Percentiles rank a stretch among this genome's conserved stretches.
Conservation (phyloP, 2,113 vertebrate species). For the Ophiodon elongatus region DNA sequence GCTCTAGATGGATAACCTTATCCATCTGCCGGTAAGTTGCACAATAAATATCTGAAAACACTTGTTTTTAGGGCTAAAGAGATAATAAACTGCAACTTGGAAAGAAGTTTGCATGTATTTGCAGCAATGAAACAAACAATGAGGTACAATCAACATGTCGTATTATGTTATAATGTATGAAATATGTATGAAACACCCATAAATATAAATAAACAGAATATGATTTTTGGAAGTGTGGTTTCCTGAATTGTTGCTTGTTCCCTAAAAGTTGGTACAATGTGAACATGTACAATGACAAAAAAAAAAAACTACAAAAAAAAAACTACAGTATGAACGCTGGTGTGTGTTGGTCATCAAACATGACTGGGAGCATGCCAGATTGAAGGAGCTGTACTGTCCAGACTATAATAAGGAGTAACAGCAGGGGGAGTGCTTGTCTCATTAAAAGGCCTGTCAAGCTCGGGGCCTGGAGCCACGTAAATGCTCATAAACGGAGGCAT, state of each 20-base stretch:
- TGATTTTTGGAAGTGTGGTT: neutral
- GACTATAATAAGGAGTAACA: slow-evolving; percentile 31
- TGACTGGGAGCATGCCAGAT: neutral
- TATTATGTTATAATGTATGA: neutral
- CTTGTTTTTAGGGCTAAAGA: neutral
- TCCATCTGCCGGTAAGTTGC: neutral
- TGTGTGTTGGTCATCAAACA: neutral
- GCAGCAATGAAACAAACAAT: neutral
- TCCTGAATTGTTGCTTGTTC: neutral
- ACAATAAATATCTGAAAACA: neutral
- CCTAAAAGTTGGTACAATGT: neutral
- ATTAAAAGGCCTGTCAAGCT: slow-evolving; percentile 20
- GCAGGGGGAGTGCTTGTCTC: slow-evolving; percentile 72
- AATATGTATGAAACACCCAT: neutral
- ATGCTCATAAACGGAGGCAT: slow-evolving; percentile 51
- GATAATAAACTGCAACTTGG: neutral
- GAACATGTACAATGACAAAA: neutral
- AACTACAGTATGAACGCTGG: no score
- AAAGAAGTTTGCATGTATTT: neutral
- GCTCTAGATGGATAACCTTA: neutral
- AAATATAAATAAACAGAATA: neutral
- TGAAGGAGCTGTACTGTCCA: neutral
- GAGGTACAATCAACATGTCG: neutral
- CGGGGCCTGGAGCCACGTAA: slow-evolving; percentile 10
- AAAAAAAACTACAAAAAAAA: neutral